Conservation (phyloP, 2,888 invertebrate species). For the Phyllotreta striolata region DNA sequence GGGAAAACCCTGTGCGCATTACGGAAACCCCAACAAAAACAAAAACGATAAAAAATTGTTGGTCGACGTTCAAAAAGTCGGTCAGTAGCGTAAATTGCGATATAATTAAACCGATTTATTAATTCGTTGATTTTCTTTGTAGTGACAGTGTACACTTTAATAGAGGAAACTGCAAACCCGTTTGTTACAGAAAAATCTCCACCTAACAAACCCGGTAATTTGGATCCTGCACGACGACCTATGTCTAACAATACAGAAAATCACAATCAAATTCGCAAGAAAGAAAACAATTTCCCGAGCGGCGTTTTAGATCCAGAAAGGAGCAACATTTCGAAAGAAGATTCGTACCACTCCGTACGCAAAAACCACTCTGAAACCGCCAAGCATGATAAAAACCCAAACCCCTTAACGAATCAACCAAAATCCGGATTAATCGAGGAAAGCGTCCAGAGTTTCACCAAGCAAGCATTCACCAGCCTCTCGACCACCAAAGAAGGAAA, state of each 20-base stretch:
- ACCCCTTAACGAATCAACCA: too few species aligned
- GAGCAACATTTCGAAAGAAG: too few species aligned
- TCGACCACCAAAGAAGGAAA: background rate
- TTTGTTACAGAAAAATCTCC: background rate
- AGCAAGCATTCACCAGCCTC: background rate
- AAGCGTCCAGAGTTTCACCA: background rate
- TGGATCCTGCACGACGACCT: too few species aligned
- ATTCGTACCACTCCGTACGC: too few species aligned
- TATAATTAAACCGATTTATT: background rate
- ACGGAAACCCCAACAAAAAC: conserved; percentile 2
- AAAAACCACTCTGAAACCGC: too few species aligned
- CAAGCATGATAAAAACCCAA: too few species aligned
- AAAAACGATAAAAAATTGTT: conserved; percentile 7
- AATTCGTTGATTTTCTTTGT: conserved; percentile 7
- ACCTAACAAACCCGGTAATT: background rate
- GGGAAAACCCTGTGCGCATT: conserved; percentile 30
- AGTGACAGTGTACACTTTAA: conserved; percentile 18
- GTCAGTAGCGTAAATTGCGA: background rate
- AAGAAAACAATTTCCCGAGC: too few species aligned
- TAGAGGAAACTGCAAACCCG: conserved; percentile 14
- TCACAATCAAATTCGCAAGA: too few species aligned
- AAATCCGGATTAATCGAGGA: background rate
- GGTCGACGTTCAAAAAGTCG: conserved; percentile 4
- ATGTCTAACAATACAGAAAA: too few species aligned
- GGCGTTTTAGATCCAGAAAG: too few species aligned